Evolutionary conservation across 2,888 invertebrate genomes (phyloP), one percentile per base, ranked within the genome.

Genomic region (Salticus scenicus): DNA sequence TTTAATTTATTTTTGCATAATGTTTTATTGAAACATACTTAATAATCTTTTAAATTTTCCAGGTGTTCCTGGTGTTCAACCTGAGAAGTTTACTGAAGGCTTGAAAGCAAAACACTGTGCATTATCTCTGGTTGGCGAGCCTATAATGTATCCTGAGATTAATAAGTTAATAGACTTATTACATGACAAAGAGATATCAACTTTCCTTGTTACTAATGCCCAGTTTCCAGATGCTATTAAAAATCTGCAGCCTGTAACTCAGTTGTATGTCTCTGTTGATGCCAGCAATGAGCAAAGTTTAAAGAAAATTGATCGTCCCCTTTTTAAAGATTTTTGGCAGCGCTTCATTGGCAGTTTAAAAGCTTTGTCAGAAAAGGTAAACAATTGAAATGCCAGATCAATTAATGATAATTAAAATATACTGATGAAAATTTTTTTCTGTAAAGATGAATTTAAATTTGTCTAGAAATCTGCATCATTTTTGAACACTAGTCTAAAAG

Each of bases 101-200:
- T 88, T 93, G 89, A 87, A 89, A 69, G 92, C 92, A 0, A 89
- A 91, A 80, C 93, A 93, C 89, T 93, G 93, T 90, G 93, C 93
- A 51, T 90, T 93, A 72, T 93, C 93, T 1, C 90, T 93, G 20
- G 93, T 93, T 4, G 93, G 93, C 8, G 93, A 93, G 89, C 93
- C 93, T 0, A 93, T 93, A 87, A 93, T 93, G 93, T 93, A 93
- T 90, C 93, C 93, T 17, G 91, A 93, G 89, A 93, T 93, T 82
- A 93, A 93, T 90, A 90, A 90, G 75, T 92, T 93, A 88, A 90
- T 93, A 7, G 88, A 90, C 12, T 89, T 93, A 67, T 91, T 93
- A 4, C 93, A 93, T 89, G 87, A 89, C 0, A 91, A 91, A 88
- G 89, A 90, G 10, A 93, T 93, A 77, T 93, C 93, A 7, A 91